Conservation (phyloP, 35 echinoderm and acorn worm genomes). For the Apostichopus japonicus region DNA sequence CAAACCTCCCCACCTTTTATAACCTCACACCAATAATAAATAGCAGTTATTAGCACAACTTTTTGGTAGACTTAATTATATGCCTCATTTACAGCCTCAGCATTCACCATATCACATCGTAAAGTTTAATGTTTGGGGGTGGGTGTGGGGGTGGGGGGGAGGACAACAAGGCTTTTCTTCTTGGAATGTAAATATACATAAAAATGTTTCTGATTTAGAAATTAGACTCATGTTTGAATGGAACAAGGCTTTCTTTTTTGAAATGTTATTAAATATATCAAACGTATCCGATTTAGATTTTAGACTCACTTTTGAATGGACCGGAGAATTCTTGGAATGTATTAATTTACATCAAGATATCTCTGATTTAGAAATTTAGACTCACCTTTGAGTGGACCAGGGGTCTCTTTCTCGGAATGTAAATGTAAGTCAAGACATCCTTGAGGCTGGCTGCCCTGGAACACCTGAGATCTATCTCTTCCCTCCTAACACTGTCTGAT, state of each 20-base stretch:
- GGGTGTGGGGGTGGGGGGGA: no score
- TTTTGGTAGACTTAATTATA: no score
- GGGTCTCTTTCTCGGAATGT: constrained; percentile 73
- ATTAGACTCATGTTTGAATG: not conserved
- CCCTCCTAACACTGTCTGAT: constrained; percentile 68
- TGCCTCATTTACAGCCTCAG: no score
- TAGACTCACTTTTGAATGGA: not conserved
- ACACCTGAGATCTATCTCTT: constrained; percentile 58
- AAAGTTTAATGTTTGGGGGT: no score
- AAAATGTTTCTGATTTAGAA: not conserved
- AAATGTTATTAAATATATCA: not conserved
- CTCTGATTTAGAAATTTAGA: not conserved
- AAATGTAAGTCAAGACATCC: constrained; percentile 67
- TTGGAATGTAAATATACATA: not conserved
- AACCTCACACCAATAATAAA: no score
- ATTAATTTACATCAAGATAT: no score
- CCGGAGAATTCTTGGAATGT: not conserved
- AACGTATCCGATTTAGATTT: not conserved
- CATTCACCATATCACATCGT: no score
- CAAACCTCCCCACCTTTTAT: no score
- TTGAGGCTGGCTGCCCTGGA: constrained; percentile 77
- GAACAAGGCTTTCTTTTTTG: not conserved
- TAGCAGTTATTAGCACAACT: no score
- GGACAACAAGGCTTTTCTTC: not conserved
- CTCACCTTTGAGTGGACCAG: constrained; percentile 72